Percentiles rank a stretch among this genome's conserved stretches.
Evolutionary conservation across 2,888 invertebrate genomes (phyloP).

Genomic region (Clitarchus hookeri): DNA sequence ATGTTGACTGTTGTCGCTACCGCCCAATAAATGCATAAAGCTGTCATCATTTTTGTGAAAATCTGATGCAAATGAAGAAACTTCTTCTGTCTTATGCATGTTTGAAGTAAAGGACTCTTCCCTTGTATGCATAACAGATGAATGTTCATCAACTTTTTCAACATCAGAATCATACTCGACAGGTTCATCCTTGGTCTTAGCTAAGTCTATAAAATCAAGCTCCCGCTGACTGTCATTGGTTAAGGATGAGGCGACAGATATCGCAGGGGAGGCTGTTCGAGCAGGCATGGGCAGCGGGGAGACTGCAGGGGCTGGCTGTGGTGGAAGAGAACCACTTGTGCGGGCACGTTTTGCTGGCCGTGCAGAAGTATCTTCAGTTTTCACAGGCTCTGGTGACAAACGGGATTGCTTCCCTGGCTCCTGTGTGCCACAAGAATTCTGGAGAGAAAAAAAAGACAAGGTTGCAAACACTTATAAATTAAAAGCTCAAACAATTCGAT

Average conservation of each 20-base stretch:
- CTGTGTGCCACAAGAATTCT: background rate
- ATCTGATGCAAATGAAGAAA: background rate
- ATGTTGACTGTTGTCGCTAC: conserved; percentile 30
- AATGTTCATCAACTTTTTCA: conserved; percentile 29
- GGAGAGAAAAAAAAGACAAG: background rate
- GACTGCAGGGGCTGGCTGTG: background rate
- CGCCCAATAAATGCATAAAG: conserved; percentile 29
- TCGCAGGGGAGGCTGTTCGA: background rate
- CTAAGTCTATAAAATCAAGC: conserved; percentile 34
- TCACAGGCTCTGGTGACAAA: conserved; percentile 11
- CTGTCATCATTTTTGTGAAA: conserved; percentile 27
- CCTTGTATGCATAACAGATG: background rate
- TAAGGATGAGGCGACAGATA: conserved; percentile 24
- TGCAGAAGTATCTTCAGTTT: conserved; percentile 28
- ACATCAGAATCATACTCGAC: conserved; percentile 38
- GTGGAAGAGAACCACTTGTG: background rate
- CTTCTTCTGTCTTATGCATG: background rate
- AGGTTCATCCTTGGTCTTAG: conserved; percentile 41
- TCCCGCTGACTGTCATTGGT: conserved; percentile 20
- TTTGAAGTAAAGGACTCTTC: background rate
- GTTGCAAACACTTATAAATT: too few species aligned
- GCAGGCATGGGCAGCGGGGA: background rate
- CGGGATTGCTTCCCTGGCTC: background rate
- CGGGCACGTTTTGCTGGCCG: conserved; percentile 28
- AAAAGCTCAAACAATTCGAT: too few species aligned